Evolutionary conservation across 2,113 vertebrate species (phyloP).

Genomic region (Thamnaconus septentrionalis): DNA sequence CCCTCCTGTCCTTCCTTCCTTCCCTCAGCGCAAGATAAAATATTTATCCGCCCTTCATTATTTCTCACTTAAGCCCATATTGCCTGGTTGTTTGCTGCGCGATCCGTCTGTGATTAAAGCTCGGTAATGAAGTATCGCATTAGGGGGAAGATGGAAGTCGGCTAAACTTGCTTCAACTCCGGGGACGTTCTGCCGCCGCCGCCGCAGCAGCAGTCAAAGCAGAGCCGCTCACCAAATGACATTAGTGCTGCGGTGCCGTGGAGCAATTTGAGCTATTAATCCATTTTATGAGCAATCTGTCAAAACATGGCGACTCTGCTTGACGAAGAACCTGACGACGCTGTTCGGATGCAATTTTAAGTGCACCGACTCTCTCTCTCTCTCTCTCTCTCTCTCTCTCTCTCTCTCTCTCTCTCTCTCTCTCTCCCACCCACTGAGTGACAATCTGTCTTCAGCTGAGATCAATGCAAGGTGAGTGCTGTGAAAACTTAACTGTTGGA

Average conservation of each 20-base stretch:
- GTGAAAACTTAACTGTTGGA: too few species aligned
- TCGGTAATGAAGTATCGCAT: constrained; percentile 63
- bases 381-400: neutral
- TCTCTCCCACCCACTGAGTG: too few species aligned
- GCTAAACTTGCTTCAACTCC: constrained; percentile 56
- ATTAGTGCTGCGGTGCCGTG: constrained; percentile 39
- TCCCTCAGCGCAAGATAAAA: constrained; percentile 21
- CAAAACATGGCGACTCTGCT: constrained; percentile 37
- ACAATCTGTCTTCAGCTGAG: too few species aligned
- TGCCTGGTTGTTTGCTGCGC: constrained; percentile 53
- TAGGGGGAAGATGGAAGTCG: constrained; percentile 49
- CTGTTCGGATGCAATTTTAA: constrained; percentile 39
- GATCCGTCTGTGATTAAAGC: constrained; percentile 62
- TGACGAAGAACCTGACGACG: constrained; percentile 39
- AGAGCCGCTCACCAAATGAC: constrained; percentile 33
- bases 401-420: constrained; percentile 7
- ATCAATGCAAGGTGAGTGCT: too few species aligned
- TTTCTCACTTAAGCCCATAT: constrained; percentile 66
- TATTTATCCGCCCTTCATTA: constrained; percentile 58
- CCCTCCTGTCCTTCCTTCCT: neutral
- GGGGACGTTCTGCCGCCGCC: constrained; percentile 23
- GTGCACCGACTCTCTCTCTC: constrained; percentile 24
- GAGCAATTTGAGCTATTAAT: constrained; percentile 56
- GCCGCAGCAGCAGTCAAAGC: constrained; percentile 34
- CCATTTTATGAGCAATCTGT: constrained; percentile 51